Conservation (phyloP, 2,797 vertebrate genomes). For the Phaenicophaeus curvirostris region DNA sequence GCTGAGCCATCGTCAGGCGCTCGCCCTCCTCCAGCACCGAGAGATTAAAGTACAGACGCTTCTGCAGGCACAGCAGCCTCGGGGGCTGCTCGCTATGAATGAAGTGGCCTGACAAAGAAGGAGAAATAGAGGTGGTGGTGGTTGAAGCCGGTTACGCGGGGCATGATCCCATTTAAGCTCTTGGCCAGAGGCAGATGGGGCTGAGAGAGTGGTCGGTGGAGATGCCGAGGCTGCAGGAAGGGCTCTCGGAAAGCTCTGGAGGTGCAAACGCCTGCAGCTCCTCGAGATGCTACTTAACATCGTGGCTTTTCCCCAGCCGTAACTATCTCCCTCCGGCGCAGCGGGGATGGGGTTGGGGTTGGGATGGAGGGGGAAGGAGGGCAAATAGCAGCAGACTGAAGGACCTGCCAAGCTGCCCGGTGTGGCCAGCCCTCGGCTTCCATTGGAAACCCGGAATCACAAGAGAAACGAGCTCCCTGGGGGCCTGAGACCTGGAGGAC, state of each 20-base stretch:
- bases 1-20: slow-evolving; percentile 83
- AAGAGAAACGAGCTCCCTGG: rapidly evolving
- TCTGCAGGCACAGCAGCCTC: slow-evolving; percentile 78
- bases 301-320: background rate
- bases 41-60: slow-evolving; percentile 89
- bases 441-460: background rate
- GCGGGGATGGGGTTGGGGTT: background rate
- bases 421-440: background rate
- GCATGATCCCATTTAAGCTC: background rate
- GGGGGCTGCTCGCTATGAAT: slow-evolving; percentile 63
- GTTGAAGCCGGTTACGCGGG: rapidly evolving
- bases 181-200: background rate
- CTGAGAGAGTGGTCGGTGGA: rapidly evolving
- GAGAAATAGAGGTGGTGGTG: background rate
- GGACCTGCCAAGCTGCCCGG: background rate
- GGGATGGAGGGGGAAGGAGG: background rate
- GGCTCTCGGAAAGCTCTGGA: background rate
- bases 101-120: slow-evolving; percentile 72
- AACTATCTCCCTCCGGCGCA: rapidly evolving
- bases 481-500: rapidly evolving
- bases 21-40: slow-evolving; percentile 86
- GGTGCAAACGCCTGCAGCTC: rapidly evolving
- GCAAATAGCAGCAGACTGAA: rapidly evolving
- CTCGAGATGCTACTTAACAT: background rate
- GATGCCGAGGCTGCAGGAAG: rapidly evolving